Evolutionary conservation across 2,113 vertebrate genomes (phyloP), one percentile per base, ranked within the genome.

Genomic region (Sterrhoptilus dennistouni): DNA sequence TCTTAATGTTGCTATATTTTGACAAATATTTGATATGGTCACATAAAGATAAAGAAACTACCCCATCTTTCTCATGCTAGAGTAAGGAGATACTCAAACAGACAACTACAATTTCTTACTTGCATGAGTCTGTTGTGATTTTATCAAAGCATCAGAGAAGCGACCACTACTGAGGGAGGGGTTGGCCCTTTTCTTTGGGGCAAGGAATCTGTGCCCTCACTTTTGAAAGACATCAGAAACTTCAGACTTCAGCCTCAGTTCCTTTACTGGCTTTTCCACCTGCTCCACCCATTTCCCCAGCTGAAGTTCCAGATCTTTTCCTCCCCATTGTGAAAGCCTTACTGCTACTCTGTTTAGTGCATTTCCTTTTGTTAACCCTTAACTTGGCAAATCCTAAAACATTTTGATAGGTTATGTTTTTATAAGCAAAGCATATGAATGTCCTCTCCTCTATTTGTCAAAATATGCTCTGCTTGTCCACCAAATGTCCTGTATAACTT

Each of bases 111-210:
- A 9, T 8, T 93, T 64, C 49, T 77, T 31, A 31, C 15, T 31
- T 36, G 6, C 3, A 19, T 2, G 1, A 21, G 4, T 59, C 25
- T n/a, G 14, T 29, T 17, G 3, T 24, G 4, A 24, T 20, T 64
- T 77, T 59, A 22, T 50, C 21, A 45, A 33, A 35, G 7, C 44
- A 60, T 50, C 22, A 72, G 28, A 72, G 17, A n/a, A 47, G 7
- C 9, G 28, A 35, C 15, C 21, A 17, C 27, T 44, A n/a, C 23
- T 54, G 36, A 71, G 3, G 20, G 23, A 86, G 6, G 3, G 4
- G 1, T 11, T 52, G 21, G 9, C 7, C 19, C 7, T 80, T 53
- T 47, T 27, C 20, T 42, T 33, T 56, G 42, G 27, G 22, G 7
- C 27, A 36, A 77, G 33, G 2, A 74, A 54, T 65, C 69, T 69